Percentiles rank a stretch among this genome's conserved stretches.
These are phyloP conservation scores for Podarcis lilfordi DNA, from an alignment of 2,797 vertebrate species.

Conservation along the genomic window DNA sequence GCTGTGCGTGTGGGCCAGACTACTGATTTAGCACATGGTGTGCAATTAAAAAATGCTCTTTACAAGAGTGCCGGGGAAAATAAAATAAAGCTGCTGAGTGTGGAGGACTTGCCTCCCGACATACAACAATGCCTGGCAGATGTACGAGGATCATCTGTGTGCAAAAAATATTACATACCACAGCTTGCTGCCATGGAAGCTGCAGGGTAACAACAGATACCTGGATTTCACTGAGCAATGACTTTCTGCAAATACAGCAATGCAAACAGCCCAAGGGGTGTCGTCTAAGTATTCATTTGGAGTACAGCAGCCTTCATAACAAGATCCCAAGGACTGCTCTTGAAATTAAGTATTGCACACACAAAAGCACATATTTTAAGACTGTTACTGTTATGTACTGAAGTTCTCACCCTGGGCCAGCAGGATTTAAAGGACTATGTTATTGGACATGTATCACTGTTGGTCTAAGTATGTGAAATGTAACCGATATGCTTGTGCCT, in stretches of 20 bases:
- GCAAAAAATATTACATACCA: conserved; percentile 25
- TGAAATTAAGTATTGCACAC: neutral
- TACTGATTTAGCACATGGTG: conserved; percentile 37
- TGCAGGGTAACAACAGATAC: neutral
- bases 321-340: neutral
- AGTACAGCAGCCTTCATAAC: neutral
- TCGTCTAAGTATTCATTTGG: neutral
- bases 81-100: conserved; percentile 5
- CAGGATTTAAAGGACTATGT: no score
- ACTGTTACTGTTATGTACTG: neutral
- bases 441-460: no score
- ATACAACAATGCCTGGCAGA: neutral
- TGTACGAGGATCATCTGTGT: conserved; percentile 11
- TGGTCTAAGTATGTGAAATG: no score
- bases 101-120: conserved; percentile 13
- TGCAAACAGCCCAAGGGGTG: neutral
- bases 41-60: conserved; percentile 41
- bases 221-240: neutral
- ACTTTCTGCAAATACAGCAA: neutral
- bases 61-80: neutral
- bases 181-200: neutral
- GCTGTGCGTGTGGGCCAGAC: conserved; percentile 28
- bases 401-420: no score
- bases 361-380: no score
- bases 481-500: no score